Percentiles rank a stretch among this genome's conserved stretches.
phyloP scores from a whole-genome alignment of 2,113 vertebrate genomes.

The Peromyscus californicus region DNA sequence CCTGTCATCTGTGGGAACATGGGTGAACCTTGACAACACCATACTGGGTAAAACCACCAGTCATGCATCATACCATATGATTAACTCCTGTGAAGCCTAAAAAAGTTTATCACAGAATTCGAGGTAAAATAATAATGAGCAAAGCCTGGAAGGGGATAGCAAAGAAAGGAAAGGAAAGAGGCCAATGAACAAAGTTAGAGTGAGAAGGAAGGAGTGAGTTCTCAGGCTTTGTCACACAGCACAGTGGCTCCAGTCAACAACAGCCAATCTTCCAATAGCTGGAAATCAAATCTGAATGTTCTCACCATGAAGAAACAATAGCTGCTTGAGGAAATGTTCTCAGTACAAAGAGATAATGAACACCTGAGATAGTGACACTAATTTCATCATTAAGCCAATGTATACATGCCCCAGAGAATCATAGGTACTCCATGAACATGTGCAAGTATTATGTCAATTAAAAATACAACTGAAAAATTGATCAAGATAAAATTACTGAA shows the following conservation, averaged over 20 bases:
- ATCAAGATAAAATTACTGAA: slow-evolving; percentile 31
- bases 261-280: neutral
- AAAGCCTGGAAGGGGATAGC: neutral
- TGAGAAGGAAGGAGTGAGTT: neutral
- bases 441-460: neutral
- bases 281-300: neutral
- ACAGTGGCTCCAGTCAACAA: neutral
- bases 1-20: neutral
- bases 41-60: neutral
- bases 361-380: neutral
- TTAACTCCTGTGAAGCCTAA: neutral
- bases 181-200: neutral
- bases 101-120: neutral
- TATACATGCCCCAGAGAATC: neutral
- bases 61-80: neutral
- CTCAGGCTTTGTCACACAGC: neutral
- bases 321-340: neutral
- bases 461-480: neutral
- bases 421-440: neutral
- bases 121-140: neutral
- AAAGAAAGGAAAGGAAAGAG: neutral
- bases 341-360: neutral
- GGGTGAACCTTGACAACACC: neutral
- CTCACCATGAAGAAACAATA: neutral
- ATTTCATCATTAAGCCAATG: neutral